A percentile compares a stretch with the other conserved stretches of the same genome.
Evolutionary conservation across 2,113 vertebrate genomes (phyloP).

Genomic region (Vulpes vulpes): DNA sequence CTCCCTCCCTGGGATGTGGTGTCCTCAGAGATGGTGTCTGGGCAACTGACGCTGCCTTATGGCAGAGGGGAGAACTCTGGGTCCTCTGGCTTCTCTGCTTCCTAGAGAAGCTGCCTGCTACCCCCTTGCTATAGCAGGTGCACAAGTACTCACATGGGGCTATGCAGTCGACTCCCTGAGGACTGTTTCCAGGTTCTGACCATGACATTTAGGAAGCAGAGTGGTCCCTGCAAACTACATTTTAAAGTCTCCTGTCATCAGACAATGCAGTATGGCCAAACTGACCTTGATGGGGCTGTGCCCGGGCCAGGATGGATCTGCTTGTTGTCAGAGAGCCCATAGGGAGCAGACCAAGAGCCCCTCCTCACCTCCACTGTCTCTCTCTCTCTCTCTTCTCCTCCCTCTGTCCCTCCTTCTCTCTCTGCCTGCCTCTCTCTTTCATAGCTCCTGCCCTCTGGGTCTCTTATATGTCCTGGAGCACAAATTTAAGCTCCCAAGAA

Average conservation of each 20-base stretch:
- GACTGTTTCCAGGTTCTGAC: background rate
- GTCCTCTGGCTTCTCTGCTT: background rate
- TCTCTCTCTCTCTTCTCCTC: background rate
- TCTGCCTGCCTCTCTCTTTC: too few relatives aligned
- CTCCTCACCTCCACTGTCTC: background rate
- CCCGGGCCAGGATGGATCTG: background rate
- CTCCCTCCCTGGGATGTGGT: background rate
- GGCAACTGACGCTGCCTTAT: background rate
- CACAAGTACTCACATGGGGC: too few relatives aligned
- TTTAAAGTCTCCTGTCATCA: background rate
- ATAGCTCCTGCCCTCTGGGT: background rate
- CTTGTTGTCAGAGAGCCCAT: background rate
- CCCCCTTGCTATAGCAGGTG: background rate
- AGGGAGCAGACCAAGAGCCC: background rate
- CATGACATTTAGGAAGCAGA: background rate
- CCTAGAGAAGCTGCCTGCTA: background rate
- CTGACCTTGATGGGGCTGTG: background rate
- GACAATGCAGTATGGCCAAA: background rate
- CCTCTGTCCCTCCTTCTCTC: too few relatives aligned
- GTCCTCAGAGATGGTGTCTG: background rate
- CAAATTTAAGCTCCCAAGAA: background rate
- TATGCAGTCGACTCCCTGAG: background rate
- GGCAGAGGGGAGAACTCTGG: fast-evolving
- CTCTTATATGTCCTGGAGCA: background rate
- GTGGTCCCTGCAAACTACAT: background rate